These are phyloP conservation scores for Oreotrochilus melanogaster DNA, from an alignment of 2,113 vertebrate species.

Conservation along the genomic window DNA sequence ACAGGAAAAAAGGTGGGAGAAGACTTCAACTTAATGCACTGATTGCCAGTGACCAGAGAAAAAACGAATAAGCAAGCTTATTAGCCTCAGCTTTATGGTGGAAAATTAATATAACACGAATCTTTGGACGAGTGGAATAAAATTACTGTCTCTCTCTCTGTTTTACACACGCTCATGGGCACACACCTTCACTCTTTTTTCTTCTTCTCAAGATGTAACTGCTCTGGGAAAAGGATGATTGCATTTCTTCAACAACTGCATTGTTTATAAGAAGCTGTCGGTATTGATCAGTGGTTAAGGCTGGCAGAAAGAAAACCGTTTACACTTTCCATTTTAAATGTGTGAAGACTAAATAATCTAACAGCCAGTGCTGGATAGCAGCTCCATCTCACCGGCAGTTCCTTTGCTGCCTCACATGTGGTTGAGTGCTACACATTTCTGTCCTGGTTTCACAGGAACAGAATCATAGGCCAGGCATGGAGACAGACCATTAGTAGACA, in stretches of 20 bases:
- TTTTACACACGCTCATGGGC: background rate
- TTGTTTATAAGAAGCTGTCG: conserved; percentile 44
- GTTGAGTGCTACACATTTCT: background rate
- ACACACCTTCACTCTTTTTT: background rate
- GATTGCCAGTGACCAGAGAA: background rate
- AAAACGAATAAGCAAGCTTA: background rate
- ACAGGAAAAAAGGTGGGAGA: background rate
- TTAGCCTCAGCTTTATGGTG: background rate
- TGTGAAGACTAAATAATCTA: conserved; percentile 6
- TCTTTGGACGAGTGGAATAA: background rate
- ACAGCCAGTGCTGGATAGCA: background rate
- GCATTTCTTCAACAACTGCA: background rate
- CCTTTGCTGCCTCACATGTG: background rate
- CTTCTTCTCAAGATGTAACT: background rate
- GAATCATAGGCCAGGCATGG: too few relatives aligned
- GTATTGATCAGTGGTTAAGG: conserved; percentile 45
- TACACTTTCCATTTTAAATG: conserved; percentile 39
- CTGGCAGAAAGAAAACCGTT: background rate
- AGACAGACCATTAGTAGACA: too few relatives aligned
- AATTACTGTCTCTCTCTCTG: background rate
- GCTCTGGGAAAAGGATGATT: conserved; percentile 1
- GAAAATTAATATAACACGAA: background rate
- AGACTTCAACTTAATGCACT: background rate
- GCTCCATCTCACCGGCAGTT: background rate
- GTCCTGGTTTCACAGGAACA: too few relatives aligned